Evolutionary conservation across 2,797 vertebrate genomes (phyloP).

Genomic region (Oreortyx pictus): DNA sequence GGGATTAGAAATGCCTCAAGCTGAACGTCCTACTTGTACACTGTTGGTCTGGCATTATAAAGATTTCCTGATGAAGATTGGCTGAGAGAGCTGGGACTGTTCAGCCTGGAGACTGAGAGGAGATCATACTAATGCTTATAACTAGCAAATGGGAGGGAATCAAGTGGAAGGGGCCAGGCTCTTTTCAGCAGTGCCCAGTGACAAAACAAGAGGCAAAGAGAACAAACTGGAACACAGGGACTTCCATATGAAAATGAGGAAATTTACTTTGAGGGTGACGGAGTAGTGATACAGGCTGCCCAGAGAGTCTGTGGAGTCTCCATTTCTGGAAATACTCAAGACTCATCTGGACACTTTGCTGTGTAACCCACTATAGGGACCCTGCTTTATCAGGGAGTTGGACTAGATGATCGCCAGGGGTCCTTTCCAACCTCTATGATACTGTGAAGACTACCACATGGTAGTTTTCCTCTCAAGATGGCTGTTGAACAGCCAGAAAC

Average conservation of each 20-base stretch:
- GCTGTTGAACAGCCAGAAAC: constrained; percentile 84
- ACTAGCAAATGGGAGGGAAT: too few species aligned
- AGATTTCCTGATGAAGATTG: constrained; percentile 86
- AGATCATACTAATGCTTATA: too few species aligned
- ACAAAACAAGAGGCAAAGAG: background rate
- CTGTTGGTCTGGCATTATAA: constrained; percentile 84
- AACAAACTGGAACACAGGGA: background rate
- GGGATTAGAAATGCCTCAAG: constrained; percentile 73
- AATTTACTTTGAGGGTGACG: background rate
- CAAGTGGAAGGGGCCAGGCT: too few species aligned
- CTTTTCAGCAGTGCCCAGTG: background rate
- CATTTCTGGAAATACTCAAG: too few species aligned
- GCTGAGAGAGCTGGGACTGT: too few species aligned
- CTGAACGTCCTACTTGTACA: constrained; percentile 76
- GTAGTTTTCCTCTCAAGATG: constrained; percentile 85
- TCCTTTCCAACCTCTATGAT: background rate
- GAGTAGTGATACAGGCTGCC: too few species aligned
- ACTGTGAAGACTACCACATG: constrained; percentile 85
- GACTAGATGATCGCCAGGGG: background rate
- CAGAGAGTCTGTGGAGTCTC: too few species aligned
- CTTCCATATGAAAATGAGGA: background rate
- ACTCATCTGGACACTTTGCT: too few species aligned
- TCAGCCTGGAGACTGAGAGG: too few species aligned
- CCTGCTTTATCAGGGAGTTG: background rate
- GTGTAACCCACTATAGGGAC: too few species aligned